These are phyloP conservation scores for Sphecodes monilicornis DNA, from an alignment of 2,888 invertebrate species.

Conservation along the genomic window DNA sequence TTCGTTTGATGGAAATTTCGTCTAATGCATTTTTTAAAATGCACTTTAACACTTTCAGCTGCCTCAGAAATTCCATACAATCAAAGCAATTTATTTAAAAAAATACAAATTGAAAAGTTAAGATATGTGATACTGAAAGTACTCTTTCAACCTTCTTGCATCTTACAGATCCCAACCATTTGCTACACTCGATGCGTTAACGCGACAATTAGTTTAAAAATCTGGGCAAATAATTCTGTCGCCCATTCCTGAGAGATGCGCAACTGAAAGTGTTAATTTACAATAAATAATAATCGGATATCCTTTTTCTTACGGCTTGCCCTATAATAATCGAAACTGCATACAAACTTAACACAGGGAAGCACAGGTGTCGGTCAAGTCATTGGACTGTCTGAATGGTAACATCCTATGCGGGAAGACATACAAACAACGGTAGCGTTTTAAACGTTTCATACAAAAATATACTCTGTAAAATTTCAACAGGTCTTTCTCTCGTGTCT, in stretches of 20 bases:
- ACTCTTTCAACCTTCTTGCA: neutral
- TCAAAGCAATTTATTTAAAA: neutral
- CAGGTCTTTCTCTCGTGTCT: slow-evolving; percentile 57
- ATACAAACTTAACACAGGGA: slow-evolving; percentile 39
- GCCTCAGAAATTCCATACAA: neutral
- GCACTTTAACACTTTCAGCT: neutral
- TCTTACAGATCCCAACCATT: neutral
- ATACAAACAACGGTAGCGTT: slow-evolving; percentile 47
- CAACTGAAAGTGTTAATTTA: neutral
- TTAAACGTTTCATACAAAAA: slow-evolving; percentile 69
- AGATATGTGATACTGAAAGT: neutral
- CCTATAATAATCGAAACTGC: slow-evolving; percentile 1
- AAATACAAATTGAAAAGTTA: neutral
- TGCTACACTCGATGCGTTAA: neutral
- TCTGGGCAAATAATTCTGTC: neutral
- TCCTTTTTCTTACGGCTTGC: neutral
- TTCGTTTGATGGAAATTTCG: neutral
- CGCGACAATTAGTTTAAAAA: too few relatives aligned
- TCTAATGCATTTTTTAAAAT: neutral
- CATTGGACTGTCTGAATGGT: slow-evolving; percentile 25
- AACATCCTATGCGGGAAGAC: slow-evolving; percentile 64
- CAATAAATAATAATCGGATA: neutral
- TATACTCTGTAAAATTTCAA: slow-evolving; percentile 72
- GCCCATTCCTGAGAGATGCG: neutral
- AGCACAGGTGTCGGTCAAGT: slow-evolving; percentile 39